Evolutionary conservation across 2,888 invertebrate genomes (phyloP), one percentile per base, ranked within the genome.

Genomic region (Heliconius hortense): DNA sequence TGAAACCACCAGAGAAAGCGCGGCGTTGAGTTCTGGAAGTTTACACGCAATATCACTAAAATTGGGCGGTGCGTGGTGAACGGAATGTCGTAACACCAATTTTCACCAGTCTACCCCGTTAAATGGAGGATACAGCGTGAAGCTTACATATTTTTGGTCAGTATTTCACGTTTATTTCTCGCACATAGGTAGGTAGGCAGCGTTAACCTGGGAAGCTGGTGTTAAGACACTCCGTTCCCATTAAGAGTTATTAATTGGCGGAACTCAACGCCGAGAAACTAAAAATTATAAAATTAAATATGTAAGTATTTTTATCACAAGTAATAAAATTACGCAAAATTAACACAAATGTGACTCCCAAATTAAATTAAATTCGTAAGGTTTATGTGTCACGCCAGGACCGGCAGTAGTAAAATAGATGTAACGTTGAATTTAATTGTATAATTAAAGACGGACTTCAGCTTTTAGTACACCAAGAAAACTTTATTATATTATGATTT

Each of bases 381-480:
- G 64, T 66, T 66, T 66, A 66, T 24, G 64, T 64, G 35, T 13
- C 13, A 13, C 18, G 53, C 28, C 53, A 31, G 53, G 15, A 53
- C 48, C 48, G 13, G 53, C n/a, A 31, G 53, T 53, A 53, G 11
- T 69, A 56, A 69, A 69, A 69, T 53, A n/a, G 28, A 68, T 53
- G 18, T 68, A 53, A 68, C 48, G 21, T 53, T 11, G 21, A 68
- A 68, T 68, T 68, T 26, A 68, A 69, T 69, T 31, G n/a, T 48
- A 53, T 69, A 53, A 56, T 69, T 48, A 26, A 53, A 15, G 39
- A 48, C 24, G 28, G 53, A 69, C 68, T n/a, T 39, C 11, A 64
- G 35, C 35, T n/a, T 64, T 24, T 53, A 48, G 18, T 21, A 21
- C 21, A 53, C 28, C n/a, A n/a, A 31, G 28, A 13, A 11, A 48